Evolutionary conservation across 2,888 invertebrate species (phyloP), one percentile per base, ranked within the genome.

Genomic region (Hypena proboscidalis): DNA sequence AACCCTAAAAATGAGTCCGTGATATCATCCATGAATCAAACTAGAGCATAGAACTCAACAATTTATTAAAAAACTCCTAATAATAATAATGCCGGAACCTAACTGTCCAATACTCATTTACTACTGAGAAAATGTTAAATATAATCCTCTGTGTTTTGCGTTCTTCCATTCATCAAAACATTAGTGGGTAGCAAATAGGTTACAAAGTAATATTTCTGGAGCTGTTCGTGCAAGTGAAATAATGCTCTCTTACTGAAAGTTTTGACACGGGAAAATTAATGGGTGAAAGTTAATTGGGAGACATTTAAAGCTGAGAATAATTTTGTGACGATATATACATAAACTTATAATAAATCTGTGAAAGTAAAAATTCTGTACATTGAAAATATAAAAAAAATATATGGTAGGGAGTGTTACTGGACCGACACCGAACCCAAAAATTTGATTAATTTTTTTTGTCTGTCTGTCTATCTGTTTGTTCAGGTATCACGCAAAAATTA

Each of bases 21-120:
- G 61, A 57, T 55, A 49, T 55, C 61, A 59, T 15, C 29, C 36
- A 27, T 42, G 52, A 49, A 55, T 39, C 10, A 44, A 64, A 55
- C 38, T 51, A 37, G 55, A 53, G 46, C 53, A 39, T 30, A 17
- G 55, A 53, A 48, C 53, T 42, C 32, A 17, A 39, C 44, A 38
- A 50, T 34, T 22, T 35, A 59, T 40, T 15, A 48, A 42, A 46
- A 42, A 41, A 13, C 27, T 20, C 7, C 33, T 42, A 43, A 43
- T 47, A 46, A 41, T 48, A 54, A 61, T 49, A 57, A 45, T 50
- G 38, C 36, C 47, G 57, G 50, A 48, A 50, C 38, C 38, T 47
- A 22, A 44, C 30, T 21, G 50, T 29, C 44, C 40, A 41, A 30
- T 41, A 42, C 20, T 44, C 43, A 56, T 60, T 38, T 53, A 44